phyloP scores from a whole-genome alignment of 2,113 vertebrate genomes.

The Vimba vimba region DNA sequence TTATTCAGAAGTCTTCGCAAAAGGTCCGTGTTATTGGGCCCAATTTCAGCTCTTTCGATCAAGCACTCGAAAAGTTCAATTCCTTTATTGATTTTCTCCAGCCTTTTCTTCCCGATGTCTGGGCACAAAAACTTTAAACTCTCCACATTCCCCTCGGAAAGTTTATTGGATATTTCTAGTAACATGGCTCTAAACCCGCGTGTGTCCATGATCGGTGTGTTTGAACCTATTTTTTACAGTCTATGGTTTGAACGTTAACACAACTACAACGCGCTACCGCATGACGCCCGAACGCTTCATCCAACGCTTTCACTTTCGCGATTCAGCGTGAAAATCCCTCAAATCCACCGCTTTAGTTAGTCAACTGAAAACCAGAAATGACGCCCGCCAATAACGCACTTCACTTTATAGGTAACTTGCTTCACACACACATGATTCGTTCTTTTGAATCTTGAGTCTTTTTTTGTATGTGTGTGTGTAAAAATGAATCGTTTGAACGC shows the following conservation, averaged over 20 bases:
- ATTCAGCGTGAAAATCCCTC: neutral
- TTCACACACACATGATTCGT: too few species aligned
- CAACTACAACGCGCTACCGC: too few species aligned
- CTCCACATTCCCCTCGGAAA: slow-evolving; percentile 46
- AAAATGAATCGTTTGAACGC: neutral
- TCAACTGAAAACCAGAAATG: neutral
- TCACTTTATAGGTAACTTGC: neutral
- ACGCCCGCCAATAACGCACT: neutral
- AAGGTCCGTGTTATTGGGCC: rapidly evolving
- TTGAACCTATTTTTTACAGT: too few species aligned
- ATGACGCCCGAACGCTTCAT: neutral
- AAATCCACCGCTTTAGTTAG: neutral
- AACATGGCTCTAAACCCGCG: slow-evolving; percentile 62
- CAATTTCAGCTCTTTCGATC: slow-evolving; percentile 65
- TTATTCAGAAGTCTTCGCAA: neutral
- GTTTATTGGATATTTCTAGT: slow-evolving; percentile 64
- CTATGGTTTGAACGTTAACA: neutral
- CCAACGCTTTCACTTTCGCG: slow-evolving; percentile 2
- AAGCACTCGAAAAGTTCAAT: slow-evolving; percentile 68
- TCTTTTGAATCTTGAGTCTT: neutral
- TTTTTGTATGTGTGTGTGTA: neutral
- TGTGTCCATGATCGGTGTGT: slow-evolving; percentile 47
- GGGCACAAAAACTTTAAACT: slow-evolving; percentile 76
- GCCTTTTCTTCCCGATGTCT: slow-evolving; percentile 62
- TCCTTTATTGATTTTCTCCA: slow-evolving; percentile 57